Percentiles rank a stretch among this genome's conserved stretches.
Evolutionary conservation across 1,140 invertebrate species (phyloP).

Genomic region (Drosophila pallidifrons): DNA sequence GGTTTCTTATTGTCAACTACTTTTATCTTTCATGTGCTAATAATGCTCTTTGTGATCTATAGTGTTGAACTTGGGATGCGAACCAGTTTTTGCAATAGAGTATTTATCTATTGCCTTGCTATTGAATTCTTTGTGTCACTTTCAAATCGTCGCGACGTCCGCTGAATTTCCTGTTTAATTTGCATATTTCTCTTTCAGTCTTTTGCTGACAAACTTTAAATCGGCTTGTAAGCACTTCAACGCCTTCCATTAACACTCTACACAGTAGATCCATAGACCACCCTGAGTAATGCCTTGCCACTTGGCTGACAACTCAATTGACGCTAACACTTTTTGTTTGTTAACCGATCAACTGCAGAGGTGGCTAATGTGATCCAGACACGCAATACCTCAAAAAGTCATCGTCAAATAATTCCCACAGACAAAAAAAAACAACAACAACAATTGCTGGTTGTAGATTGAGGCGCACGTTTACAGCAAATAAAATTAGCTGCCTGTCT

Average conservation of each 20-base stretch:
- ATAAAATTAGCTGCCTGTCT: constrained; percentile 81
- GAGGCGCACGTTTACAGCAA: constrained; percentile 76
- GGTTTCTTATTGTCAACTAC: constrained; percentile 57
- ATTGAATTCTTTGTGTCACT: constrained; percentile 49
- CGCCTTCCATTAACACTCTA: constrained; percentile 39
- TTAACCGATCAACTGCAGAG: constrained; percentile 17
- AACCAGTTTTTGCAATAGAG: constrained; percentile 64
- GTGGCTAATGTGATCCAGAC: constrained; percentile 58
- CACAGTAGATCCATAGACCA: constrained; percentile 40
- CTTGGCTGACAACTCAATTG: constrained; percentile 70
- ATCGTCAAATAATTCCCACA: constrained; percentile 67
- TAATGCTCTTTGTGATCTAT: constrained; percentile 45
- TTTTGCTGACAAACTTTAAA: constrained; percentile 12
- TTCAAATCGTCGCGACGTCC: constrained; percentile 49
- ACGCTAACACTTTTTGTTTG: constrained; percentile 36
- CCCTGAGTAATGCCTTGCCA: constrained; percentile 62
- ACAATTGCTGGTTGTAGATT: constrained; percentile 39
- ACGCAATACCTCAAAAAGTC: constrained; percentile 65
- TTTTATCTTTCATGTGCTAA: constrained; percentile 42
- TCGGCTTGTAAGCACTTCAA: constrained; percentile 34
- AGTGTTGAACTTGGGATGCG: constrained; percentile 58
- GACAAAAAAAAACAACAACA: constrained; percentile 32
- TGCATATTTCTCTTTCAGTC: constrained; percentile 42
- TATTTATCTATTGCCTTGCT: constrained; percentile 39
- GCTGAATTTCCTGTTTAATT: constrained; percentile 68